Base-by-base conservation (phyloP, 2,797 vertebrate species). In the Halcyon leucocephala region DNA sequence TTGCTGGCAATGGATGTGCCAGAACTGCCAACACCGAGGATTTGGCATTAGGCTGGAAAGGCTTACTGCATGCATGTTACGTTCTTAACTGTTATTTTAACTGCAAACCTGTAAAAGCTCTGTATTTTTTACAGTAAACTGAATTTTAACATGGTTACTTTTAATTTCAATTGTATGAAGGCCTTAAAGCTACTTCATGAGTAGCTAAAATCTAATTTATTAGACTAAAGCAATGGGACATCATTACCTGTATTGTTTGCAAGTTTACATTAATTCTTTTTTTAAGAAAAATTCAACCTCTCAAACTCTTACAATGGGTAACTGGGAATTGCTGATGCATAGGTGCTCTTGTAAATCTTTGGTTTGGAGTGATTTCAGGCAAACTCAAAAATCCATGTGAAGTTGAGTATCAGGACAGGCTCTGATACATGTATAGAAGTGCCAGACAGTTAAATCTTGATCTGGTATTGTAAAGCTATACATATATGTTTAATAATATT, bases 401-500 rank as follows among this genome's bases (percentile, higher is more conserved):
- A 90, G 44, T 22, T 48, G 66, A 74, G 97, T 98, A 98, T 99
- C 98, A 98, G 98, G 92, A 95, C 97, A 95, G 96, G 76, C 72
- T 97, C 72, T 97, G 95, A 96, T 97, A 97, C 73, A 15, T 96
- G 93, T 97, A 67, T 97, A 97, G 87, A 98, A 95, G 97, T 98
- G 97, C 97, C 98, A 98, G 97, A 96, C 89, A 96, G 97, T 97
- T 97, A 94, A 96, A 58, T 98, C 95, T 97, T 86, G 90, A 96
- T 98, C 97, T 97, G 98, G 96, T 97, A 97, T 95, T 98, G 97
- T 98, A 98, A 98, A 98, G 97, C 96, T 97, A 97, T 97, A 98
- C 95, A 93, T 96, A 97, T 37, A 96, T 97, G 98, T 98, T 98
- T 97, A 97, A 97, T 97, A 96, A 93, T 97, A 91, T 95, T 96